Evolutionary conservation across 2,888 invertebrate genomes (phyloP), one percentile per base, ranked within the genome.

Genomic region (Aphidoletes aphidimyza): DNA sequence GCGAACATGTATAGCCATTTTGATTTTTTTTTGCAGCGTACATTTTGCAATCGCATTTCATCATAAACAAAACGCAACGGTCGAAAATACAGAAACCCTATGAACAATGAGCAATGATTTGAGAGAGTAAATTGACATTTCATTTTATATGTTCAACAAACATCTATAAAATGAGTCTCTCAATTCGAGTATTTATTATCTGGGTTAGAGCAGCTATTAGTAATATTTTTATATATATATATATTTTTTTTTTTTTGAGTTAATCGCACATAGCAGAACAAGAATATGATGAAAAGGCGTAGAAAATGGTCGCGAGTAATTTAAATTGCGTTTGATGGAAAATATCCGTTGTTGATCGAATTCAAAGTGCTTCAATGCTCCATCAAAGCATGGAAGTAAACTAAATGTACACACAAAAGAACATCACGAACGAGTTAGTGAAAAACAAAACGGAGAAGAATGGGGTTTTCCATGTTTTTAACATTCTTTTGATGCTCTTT

Each of bases 51-150:
- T 54, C 42, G 9, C 30, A 34, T 34, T n/a, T n/a, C n/a, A n/a
- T n/a, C n/a, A n/a, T n/a, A n/a, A n/a, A n/a, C n/a, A n/a, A n/a
- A n/a, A 34, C 26, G 69, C 30, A 69, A n/a, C 30, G 69, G 69
- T 69, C 30, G 69, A 69, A n/a, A 69, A 30, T 69, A 69, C 69
- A 8, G 69, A 69, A 69, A 54, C 30, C 11, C 54, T 22, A 54
- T 54, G 26, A 54, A 54, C 69, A 69, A 69, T 69, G 69, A 69
- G 69, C 69, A 69, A 69, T 34, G 69, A 69, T 69, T 69, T 69
- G 3, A 69, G 34, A 26, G 54, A 69, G 69, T 14, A 69, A 69
- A 69, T 69, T 69, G 69, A 69, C 69, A 69, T 34, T 69, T 69
- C n/a, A n/a, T 54, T 69, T 69, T 14, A 22, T 39, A 8, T 39